Conservation (phyloP, 2,113 vertebrate genomes). For the Phrynocephalus versicolor region DNA sequence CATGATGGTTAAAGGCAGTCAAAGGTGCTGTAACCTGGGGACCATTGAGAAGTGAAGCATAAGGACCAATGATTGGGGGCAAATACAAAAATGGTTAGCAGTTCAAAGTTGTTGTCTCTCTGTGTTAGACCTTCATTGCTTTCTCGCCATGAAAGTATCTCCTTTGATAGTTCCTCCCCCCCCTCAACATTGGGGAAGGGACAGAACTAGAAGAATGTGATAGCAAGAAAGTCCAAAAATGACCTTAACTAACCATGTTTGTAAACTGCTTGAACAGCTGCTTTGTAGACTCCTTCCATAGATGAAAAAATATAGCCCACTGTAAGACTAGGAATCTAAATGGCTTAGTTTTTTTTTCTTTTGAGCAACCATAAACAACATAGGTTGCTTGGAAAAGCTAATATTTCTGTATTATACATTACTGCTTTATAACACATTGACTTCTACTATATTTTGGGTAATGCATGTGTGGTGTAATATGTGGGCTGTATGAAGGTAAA, state of each 20-base stretch:
- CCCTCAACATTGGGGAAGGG: background rate
- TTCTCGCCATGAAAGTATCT: background rate
- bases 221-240: background rate
- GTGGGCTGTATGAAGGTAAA: background rate
- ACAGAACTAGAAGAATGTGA: background rate
- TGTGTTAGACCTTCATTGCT: background rate
- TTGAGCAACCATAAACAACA: no score
- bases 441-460: background rate
- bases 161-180: background rate
- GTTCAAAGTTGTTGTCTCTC: background rate
- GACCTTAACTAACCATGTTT: background rate
- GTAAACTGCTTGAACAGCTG: background rate
- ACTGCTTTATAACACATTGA: background rate
- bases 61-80: constrained; percentile 29
- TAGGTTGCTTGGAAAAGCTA: background rate
- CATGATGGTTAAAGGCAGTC: background rate
- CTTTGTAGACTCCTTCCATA: background rate
- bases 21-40: background rate
- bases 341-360: no score
- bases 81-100: no score
- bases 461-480: background rate
- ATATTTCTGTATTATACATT: background rate
- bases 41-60: background rate
- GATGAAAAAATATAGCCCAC: background rate
- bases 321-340: background rate